Evolutionary conservation across 2,113 vertebrate genomes (phyloP).

Genomic region (Pachycephala philippinensis): DNA sequence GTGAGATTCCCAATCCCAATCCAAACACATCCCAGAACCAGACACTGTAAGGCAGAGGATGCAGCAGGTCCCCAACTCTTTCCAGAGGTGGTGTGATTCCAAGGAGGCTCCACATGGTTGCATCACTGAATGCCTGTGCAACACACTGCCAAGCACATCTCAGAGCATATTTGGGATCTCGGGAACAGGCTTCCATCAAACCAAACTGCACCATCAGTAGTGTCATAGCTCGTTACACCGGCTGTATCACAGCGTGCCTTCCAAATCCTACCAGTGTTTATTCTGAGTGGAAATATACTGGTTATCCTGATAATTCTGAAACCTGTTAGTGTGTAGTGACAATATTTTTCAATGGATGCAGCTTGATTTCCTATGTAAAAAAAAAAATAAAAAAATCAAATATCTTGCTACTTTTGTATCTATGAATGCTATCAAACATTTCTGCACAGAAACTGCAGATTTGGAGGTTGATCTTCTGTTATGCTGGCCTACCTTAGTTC

Average conservation of each 20-base stretch:
- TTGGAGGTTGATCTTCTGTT: neutral
- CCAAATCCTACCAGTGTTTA: neutral
- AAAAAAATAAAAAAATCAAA: neutral
- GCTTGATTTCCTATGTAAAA: neutral
- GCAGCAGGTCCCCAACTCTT: neutral
- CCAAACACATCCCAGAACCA: neutral
- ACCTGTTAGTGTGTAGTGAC: neutral
- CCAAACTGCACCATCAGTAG: neutral
- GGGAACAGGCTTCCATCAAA: neutral
- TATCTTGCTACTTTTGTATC: neutral
- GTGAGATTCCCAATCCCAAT: neutral
- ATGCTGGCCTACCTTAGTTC: neutral
- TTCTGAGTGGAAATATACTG: neutral
- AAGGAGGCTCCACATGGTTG: neutral
- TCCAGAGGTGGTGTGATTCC: neutral
- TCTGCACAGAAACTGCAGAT: neutral
- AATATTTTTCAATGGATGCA: neutral
- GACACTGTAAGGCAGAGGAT: neutral
- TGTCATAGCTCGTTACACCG: neutral
- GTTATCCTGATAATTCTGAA: neutral
- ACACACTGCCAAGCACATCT: neutral
- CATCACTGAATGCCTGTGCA: neutral
- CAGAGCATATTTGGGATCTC: neutral
- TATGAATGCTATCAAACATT: neutral
- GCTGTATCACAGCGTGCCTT: accelerated